Evolutionary conservation across 1,140 invertebrate species (phyloP).

Genomic region (Drosophila leontia): DNA sequence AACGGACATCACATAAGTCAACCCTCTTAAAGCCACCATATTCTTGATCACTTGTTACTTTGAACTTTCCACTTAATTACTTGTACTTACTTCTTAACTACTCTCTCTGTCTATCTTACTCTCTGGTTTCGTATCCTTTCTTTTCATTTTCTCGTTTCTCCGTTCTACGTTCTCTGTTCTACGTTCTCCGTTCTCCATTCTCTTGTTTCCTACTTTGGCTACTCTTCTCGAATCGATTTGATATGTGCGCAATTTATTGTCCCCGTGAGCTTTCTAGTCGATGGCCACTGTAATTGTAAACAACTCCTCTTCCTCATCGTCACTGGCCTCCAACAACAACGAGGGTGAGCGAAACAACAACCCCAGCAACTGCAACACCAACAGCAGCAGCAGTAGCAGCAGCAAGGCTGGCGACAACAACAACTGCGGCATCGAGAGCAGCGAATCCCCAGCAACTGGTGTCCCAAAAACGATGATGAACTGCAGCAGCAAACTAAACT

Average conservation of each 20-base stretch:
- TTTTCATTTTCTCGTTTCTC: conserved; percentile 67
- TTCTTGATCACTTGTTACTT: conserved; percentile 50
- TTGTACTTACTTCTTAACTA: conserved; percentile 59
- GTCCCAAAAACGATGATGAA: conserved; percentile 22
- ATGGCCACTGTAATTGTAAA: conserved; percentile 59
- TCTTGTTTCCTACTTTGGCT: conserved; percentile 53
- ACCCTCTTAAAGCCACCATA: conserved; percentile 1
- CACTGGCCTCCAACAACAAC: conserved; percentile 54
- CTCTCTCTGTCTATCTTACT: conserved; percentile 72
- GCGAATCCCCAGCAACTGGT: background rate
- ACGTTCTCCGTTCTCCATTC: conserved; percentile 18
- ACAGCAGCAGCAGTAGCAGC: conserved; percentile 27
- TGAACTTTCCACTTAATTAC: conserved; percentile 42
- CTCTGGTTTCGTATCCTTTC: conserved; percentile 68
- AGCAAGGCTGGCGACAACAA: conserved; percentile 21
- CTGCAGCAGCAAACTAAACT: conserved; percentile 75
- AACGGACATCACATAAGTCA: no score
- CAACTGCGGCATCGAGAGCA: conserved; percentile 14
- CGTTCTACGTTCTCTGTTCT: conserved; percentile 51
- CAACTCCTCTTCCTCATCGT: conserved; percentile 39
- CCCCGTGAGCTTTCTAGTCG: conserved; percentile 63
- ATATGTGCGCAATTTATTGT: conserved; percentile 63
- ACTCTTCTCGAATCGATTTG: conserved; percentile 47
- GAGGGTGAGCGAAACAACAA: conserved; percentile 50
- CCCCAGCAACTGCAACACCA: conserved; percentile 35